Evolutionary conservation across 1,140 invertebrate species (phyloP).

Genomic region (Heliconius melpomene): DNA sequence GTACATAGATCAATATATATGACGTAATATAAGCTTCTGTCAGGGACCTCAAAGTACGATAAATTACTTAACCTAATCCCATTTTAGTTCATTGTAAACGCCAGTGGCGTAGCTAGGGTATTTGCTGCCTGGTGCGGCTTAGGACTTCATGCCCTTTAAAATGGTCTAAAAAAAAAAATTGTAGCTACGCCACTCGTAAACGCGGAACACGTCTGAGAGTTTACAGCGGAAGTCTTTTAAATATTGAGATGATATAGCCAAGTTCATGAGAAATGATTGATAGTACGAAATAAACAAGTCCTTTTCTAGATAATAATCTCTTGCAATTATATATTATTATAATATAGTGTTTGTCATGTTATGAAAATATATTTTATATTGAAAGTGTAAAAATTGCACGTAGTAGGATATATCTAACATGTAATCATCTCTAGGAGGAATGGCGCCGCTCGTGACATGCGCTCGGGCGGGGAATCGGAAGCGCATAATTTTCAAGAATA

Average conservation of each 20-base stretch:
- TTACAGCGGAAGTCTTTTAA: no score
- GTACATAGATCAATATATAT: slow-evolving; percentile 59
- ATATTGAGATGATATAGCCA: neutral
- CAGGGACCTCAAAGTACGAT: neutral
- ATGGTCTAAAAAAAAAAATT: no score
- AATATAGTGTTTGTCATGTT: neutral
- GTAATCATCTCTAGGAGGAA: slow-evolving; percentile 85
- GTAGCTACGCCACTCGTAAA: no score
- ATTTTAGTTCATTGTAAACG: neutral
- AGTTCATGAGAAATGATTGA: neutral
- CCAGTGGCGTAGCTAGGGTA: no score
- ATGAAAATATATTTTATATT: neutral
- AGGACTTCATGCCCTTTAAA: no score
- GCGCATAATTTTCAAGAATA: slow-evolving; percentile 95
- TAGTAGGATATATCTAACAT: slow-evolving; percentile 8
- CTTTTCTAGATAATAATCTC: no score
- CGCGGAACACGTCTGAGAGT: no score
- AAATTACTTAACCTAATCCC: neutral
- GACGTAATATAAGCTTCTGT: slow-evolving; percentile 40
- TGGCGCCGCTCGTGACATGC: slow-evolving; percentile 84
- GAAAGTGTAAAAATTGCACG: neutral
- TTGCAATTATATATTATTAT: neutral
- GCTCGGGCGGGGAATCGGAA: slow-evolving; percentile 82
- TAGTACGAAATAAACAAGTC: neutral
- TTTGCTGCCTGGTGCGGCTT: no score